Base-by-base conservation (phyloP, 2,113 vertebrate genomes). In the Pteropus alecto region DNA sequence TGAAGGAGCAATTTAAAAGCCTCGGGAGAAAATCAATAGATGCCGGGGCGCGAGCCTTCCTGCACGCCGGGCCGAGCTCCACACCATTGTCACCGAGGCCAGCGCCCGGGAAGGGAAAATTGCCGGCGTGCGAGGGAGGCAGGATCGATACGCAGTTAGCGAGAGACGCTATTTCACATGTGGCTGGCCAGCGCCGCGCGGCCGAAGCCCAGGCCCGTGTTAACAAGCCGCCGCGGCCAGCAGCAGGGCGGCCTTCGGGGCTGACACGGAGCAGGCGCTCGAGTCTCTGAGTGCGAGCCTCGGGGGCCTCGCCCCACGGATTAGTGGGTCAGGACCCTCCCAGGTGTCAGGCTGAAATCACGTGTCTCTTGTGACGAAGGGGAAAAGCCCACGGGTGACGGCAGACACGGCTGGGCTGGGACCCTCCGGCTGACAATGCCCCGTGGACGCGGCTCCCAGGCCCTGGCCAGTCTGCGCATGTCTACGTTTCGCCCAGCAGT, bases 101-200 rank as follows among this genome's bases (percentile, higher is more conserved):
- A 98, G 98, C 97, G 90, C 98, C 97, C 90, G 98, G 98, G 98
- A 98, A 98, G 98, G 98, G 98, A 99, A 99, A 99, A 99, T 98
- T 98, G 98, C 98, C 98, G 95, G 97, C 92, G 98, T 98, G 98
- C 89, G 83, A 96, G 98, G 98, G 98, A 98, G 98, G 98, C 89
- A 98, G 98, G 99, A 99, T 99, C 99, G 95, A 99, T 99, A 99
- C 97, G 98, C 98, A 99, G 99, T 99, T 99, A 99, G 99, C 98
- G 99, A 99, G 99, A 99, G 99, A 99, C 98, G 99, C 99, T 99
- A 99, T 99, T 99, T 99, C 99, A 99, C 99, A 99, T 99, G 98
- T 99, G 99, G 99, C 98, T 99, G 99, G 99, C 99, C 99, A 99
- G 99, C 97, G 97, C 98, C 96, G 95, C 94, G 93, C 97, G 90